Conservation (phyloP, 2,888 invertebrate genomes). For the Hemaris fuciformis region DNA sequence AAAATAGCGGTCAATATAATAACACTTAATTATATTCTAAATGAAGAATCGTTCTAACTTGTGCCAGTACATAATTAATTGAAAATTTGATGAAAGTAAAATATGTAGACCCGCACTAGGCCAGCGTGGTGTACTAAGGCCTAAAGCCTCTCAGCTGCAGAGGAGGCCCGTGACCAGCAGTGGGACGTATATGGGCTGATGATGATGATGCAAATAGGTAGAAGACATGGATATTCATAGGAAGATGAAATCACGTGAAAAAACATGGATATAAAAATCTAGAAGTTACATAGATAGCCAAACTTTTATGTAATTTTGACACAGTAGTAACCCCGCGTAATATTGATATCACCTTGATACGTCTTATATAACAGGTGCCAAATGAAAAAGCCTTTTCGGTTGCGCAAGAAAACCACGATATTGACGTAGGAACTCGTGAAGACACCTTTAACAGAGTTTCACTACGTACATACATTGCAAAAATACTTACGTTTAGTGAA, state of each 20-base stretch:
- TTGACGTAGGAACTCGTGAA: slow-evolving; percentile 23
- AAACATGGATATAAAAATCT: background rate
- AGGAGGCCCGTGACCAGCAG: too few relatives aligned
- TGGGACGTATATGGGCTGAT: too few relatives aligned
- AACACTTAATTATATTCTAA: background rate
- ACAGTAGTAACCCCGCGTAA: background rate
- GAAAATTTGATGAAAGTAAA: too few relatives aligned
- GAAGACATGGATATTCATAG: too few relatives aligned
- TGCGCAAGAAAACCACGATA: slow-evolving; percentile 11
- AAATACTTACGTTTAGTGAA: slow-evolving; percentile 50
- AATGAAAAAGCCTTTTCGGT: background rate
- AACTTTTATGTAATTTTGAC: background rate
- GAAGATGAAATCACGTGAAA: too few relatives aligned
- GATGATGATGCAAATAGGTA: too few relatives aligned
- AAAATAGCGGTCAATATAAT: background rate
- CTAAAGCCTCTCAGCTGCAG: too few relatives aligned
- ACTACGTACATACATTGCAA: slow-evolving; percentile 24
- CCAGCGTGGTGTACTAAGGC: too few relatives aligned
- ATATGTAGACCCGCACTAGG: too few relatives aligned
- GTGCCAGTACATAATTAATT: too few relatives aligned
- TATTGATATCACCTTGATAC: background rate
- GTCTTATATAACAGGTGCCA: slow-evolving; percentile 1
- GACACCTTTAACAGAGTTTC: background rate
- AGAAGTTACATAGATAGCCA: background rate
- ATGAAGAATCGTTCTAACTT: background rate